phyloP scores from a whole-genome alignment of 2,888 invertebrate species.

The Microctonus aethiopoides region DNA sequence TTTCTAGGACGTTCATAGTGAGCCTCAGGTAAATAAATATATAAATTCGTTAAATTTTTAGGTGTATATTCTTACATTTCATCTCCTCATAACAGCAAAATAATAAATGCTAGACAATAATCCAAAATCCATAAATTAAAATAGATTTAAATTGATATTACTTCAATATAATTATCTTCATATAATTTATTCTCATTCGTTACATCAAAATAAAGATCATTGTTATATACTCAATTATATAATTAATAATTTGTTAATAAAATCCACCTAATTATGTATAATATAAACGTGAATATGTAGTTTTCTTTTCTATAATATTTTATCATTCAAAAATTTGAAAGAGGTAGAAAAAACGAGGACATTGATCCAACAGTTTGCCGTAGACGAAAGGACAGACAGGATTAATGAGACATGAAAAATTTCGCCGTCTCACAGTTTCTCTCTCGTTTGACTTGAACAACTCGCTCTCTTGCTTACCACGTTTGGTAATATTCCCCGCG shows the following conservation, averaged over 20 bases:
- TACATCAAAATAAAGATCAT: background rate
- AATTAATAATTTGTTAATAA: no score
- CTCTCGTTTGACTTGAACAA: background rate
- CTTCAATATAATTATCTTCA: no score
- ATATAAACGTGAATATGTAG: no score
- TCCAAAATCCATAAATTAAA: background rate
- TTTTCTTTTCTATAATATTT: no score
- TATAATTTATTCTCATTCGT: background rate
- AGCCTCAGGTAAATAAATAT: background rate
- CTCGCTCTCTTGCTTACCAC: background rate
- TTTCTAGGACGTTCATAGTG: background rate
- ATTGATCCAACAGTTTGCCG: background rate
- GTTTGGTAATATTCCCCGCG: constrained; percentile 14
- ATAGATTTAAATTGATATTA: no score
- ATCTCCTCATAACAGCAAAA: background rate
- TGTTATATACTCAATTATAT: no score
- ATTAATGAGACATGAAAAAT: constrained; percentile 19
- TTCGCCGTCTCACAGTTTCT: constrained; percentile 1
- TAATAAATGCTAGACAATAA: background rate
- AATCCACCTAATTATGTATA: no score
- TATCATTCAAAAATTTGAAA: no score
- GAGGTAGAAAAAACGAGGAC: background rate
- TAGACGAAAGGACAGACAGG: background rate
- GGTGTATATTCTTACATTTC: background rate
- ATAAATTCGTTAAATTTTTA: background rate